These are phyloP conservation scores for Lichenostomus cassidix DNA, from an alignment of 2,113 vertebrate species.

Conservation along the genomic window DNA sequence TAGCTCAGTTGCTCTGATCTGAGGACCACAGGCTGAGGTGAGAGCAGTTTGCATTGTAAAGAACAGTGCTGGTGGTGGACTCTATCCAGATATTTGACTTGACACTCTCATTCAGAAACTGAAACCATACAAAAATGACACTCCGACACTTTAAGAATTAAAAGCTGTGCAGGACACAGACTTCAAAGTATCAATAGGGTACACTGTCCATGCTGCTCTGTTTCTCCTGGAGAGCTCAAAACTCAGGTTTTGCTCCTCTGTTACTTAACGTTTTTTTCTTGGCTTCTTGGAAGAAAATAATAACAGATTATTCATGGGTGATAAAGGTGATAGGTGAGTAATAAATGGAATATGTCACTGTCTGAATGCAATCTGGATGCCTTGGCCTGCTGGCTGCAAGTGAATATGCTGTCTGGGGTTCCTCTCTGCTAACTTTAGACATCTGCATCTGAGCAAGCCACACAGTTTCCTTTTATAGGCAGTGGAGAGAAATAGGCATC, in stretches of 20 bases:
- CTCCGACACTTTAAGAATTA: not conserved
- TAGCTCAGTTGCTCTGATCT: not conserved
- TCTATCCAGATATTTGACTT: not conserved
- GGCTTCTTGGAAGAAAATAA: not conserved
- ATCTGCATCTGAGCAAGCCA: not conserved
- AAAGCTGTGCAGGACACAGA: not conserved
- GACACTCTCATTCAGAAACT: not conserved
- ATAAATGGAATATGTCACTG: not conserved
- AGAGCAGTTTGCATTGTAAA: not conserved
- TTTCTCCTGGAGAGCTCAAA: not conserved
- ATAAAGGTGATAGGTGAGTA: not conserved
- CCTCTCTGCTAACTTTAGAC: slow-evolving; percentile 23
- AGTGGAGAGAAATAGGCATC: not conserved
- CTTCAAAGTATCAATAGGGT: not conserved
- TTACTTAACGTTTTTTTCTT: not conserved
- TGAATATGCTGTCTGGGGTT: not conserved
- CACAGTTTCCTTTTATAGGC: slow-evolving; percentile 29
- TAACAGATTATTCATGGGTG: not conserved
- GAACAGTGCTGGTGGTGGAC: not conserved
- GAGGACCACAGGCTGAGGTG: not conserved
- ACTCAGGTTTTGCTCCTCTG: not conserved
- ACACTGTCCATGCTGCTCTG: not conserved
- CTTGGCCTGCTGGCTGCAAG: not conserved
- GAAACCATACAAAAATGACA: not conserved
- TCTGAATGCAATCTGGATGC: not conserved